These are phyloP conservation scores for Oryzaephilus surinamensis DNA, from an alignment of 1,140 invertebrate species.

Conservation along the genomic window DNA sequence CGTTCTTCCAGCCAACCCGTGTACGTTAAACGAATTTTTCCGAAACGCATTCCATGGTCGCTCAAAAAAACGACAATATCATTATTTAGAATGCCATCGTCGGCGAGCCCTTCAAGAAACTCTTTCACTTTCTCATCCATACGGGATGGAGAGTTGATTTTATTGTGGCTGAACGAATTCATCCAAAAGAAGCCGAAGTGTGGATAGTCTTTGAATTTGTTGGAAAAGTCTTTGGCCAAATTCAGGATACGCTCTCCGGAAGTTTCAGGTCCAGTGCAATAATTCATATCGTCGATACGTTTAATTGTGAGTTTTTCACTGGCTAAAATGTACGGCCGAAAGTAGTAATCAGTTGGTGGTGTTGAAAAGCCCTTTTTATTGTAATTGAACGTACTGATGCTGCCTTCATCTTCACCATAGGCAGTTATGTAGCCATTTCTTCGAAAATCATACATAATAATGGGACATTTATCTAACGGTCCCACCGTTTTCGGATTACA, in stretches of 20 bases:
- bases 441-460: conserved; percentile 52
- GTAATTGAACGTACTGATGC: conserved; percentile 55
- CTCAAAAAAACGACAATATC: conserved; percentile 61
- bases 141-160: conserved; percentile 45
- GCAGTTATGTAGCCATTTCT: conserved; percentile 51
- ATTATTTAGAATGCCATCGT: conserved; percentile 42
- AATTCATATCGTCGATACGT: conserved; percentile 33
- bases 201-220: conserved; percentile 43
- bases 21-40: conserved; percentile 55
- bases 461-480: conserved; percentile 46
- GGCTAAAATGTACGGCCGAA: conserved; percentile 54
- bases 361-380: conserved; percentile 51
- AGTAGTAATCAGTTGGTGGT: conserved; percentile 66
- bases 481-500: conserved; percentile 40
- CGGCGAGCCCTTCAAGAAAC: conserved; percentile 39
- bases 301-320: conserved; percentile 41
- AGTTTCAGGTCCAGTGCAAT: conserved; percentile 45
- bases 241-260: conserved; percentile 47
- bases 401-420: conserved; percentile 51
- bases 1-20: conserved; percentile 78
- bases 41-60: conserved; percentile 79
- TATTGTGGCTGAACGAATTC: conserved; percentile 55
- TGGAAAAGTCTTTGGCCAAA: conserved; percentile 49
- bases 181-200: conserved; percentile 65
- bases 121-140: conserved; percentile 43